Percentiles rank a stretch among this genome's conserved stretches.
phyloP scores from a whole-genome alignment of 2,797 vertebrate genomes.

The Odontamblyopus rebecca region DNA sequence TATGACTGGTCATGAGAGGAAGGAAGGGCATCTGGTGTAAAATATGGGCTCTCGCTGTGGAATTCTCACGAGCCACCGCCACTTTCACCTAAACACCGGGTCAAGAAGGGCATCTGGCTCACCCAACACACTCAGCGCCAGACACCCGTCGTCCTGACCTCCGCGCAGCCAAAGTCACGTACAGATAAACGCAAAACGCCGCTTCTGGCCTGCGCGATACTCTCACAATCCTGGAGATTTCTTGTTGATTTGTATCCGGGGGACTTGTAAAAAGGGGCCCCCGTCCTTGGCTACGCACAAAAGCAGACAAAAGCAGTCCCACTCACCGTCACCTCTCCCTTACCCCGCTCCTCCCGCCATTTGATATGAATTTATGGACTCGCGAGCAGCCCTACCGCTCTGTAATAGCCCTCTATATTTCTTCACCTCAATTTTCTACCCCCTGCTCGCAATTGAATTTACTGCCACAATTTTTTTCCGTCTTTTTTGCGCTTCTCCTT shows the following conservation, averaged over 20 bases:
- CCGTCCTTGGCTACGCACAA: constrained; percentile 66
- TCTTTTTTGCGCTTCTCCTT: constrained; percentile 62
- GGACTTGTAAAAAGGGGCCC: constrained; percentile 44
- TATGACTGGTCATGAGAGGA: too few relatives aligned
- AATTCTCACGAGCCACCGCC: too few relatives aligned
- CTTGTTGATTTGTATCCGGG: constrained; percentile 68
- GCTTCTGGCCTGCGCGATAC: constrained; percentile 42
- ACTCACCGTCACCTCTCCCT: constrained; percentile 70
- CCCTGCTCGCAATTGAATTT: constrained; percentile 80
- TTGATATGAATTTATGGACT: constrained; percentile 84
- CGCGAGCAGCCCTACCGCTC: constrained; percentile 69
- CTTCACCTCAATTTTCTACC: constrained; percentile 79
- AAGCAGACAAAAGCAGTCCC: constrained; percentile 68
- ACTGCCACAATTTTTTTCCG: constrained; percentile 64
- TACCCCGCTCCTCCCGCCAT: constrained; percentile 76
- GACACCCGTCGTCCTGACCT: constrained; percentile 35
- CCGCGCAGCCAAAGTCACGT: constrained; percentile 42
- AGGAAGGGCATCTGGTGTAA: too few relatives aligned
- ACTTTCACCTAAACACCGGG: too few relatives aligned
- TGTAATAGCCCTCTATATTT: constrained; percentile 83
- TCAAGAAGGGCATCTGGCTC: neutral
- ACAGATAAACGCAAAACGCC: constrained; percentile 52
- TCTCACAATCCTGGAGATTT: constrained; percentile 55
- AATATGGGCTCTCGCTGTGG: too few relatives aligned
- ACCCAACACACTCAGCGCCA: neutral